Evolutionary conservation across 23 tunicate species (phyloP).

Genomic region (Aplidium turbinatum): DNA sequence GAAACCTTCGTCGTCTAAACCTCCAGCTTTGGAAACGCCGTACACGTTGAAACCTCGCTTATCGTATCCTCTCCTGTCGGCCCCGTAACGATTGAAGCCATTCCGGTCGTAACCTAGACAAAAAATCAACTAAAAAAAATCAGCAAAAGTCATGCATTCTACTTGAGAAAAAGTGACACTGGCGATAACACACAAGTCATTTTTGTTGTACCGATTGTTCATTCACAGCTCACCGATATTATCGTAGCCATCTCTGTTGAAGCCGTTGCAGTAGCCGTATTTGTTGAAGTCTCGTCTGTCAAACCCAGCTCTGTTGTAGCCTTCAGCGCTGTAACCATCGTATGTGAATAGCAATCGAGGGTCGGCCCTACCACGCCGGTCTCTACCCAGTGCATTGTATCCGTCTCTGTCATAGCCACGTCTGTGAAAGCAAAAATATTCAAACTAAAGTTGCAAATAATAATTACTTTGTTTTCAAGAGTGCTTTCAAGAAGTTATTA

Average conservation of each 20-base stretch:
- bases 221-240: conserved; percentile 20
- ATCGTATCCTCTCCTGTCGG: conserved; percentile 66
- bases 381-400: conserved; percentile 59
- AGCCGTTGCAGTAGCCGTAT: conserved; percentile 53
- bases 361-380: conserved; percentile 51
- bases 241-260: conserved; percentile 58
- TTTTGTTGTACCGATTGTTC: neutral
- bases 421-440: conserved; percentile 44
- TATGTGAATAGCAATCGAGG: conserved; percentile 32
- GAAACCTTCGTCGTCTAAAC: conserved; percentile 26
- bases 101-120: conserved; percentile 51
- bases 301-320: conserved; percentile 69
- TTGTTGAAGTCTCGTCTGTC: conserved; percentile 69
- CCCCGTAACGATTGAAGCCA: conserved; percentile 73
- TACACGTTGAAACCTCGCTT: conserved; percentile 55
- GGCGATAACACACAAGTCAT: neutral
- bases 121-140: neutral
- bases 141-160: neutral
- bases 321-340: conserved; percentile 78
- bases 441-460: too few relatives aligned
- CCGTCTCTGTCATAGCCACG: conserved; percentile 68
- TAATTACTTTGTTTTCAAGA: too few relatives aligned
- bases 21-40: conserved; percentile 48
- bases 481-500: too few relatives aligned
- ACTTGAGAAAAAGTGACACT: neutral